Evolutionary conservation across 2,888 invertebrate genomes (phyloP), one percentile per base, ranked within the genome.

Genomic region (Pachymerium ferrugineum): DNA sequence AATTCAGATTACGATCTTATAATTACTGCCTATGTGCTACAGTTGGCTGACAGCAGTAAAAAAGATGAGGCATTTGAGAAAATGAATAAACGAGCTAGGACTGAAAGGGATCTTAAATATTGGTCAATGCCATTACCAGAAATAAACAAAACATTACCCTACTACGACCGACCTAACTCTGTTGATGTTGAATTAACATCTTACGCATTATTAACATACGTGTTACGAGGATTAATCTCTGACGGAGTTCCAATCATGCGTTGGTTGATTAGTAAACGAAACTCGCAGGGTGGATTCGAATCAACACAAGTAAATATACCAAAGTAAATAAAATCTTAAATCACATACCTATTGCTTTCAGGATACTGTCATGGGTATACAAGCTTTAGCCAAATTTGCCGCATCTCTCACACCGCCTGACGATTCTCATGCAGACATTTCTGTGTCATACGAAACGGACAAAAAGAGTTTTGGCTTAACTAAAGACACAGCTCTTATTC

Each of bases 111-210:
- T 73, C 86, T 87, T 78, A 89, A 89, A 78, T 93, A 92, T 89
- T 96, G 95, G 95, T 88, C 88, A 62, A 89, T 90, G 75, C 87
- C 73, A 0, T 82, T 84, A 6, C 81, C 84, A 0, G 79, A 84
- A 54, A 80, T 80, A 8, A 88, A 88, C 74, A 85, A 85, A 69
- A 86, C 86, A 73, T 89, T 89, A 80, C 89, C 89, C 0, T 77
- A 79, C 12, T 73, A 73, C 68, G 22, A 73, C n/a, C 38, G 73
- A 19, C 74, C 76, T 2, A 71, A 67, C 3, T 77, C 76, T 6
- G 70, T 73, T 38, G 77, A 76, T 38, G 73, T 77, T 31, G 77
- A 77, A 67, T 54, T 74, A 79, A 80, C 82, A 0, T 78, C 82
- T 16, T 83, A 83, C 77, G 82, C 79, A 10, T 77, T 83, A n/a